phyloP scores from a whole-genome alignment of 2,888 invertebrate genomes.

The Thymelicus acteon region DNA sequence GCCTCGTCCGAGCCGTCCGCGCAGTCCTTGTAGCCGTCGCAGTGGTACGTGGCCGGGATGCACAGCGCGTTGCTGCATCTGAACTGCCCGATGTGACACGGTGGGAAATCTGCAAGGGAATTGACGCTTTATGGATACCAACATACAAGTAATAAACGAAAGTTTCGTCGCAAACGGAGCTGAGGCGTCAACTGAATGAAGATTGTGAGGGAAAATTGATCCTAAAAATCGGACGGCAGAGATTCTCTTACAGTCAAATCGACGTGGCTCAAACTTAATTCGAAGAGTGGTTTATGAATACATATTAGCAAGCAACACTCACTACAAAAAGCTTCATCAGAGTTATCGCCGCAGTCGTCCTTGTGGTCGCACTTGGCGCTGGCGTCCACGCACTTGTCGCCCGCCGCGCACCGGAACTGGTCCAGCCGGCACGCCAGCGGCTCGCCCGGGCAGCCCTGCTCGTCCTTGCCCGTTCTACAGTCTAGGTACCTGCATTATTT shows the following conservation, averaged over 20 bases:
- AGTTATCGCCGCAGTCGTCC: conserved; percentile 95
- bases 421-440: conserved; percentile 89
- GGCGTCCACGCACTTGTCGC: conserved; percentile 92
- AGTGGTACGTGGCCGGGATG: conserved; percentile 94
- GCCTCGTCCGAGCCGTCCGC: conserved; percentile 95
- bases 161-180: no score
- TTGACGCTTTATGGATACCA: no score
- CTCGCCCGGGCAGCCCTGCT: conserved; percentile 88
- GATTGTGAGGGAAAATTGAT: no score
- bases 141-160: no score
- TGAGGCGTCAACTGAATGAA: no score
- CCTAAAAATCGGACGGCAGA: no score
- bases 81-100: conserved; percentile 96
- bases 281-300: no score
- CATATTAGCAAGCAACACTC: conserved; percentile 49
- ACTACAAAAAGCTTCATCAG: conserved; percentile 96
- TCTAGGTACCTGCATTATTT: conserved; percentile 85
- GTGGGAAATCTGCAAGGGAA: conserved; percentile 89
- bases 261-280: no score
- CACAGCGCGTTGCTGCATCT: conserved; percentile 96
- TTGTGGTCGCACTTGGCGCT: conserved; percentile 92
- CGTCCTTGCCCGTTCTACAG: conserved; percentile 93
- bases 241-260: no score
- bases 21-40: conserved; percentile 96
- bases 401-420: conserved; percentile 93